Percentiles rank a stretch among this genome's conserved stretches.
phyloP scores from a whole-genome alignment of 2,113 vertebrate species.

The Grus americana region DNA sequence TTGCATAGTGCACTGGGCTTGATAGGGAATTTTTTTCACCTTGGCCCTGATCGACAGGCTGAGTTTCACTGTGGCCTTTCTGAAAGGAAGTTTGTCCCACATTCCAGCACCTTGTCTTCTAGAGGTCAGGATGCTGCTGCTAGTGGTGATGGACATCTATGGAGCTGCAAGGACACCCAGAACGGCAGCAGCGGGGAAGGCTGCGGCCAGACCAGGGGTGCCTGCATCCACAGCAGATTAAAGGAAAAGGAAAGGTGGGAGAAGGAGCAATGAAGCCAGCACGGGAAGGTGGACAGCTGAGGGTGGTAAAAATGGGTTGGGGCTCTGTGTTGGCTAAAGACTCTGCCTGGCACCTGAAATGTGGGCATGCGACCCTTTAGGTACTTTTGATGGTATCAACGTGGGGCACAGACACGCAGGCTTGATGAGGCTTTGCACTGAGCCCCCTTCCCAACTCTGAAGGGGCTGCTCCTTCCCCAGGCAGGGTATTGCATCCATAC shows the following conservation, averaged over 20 bases:
- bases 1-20: not conserved
- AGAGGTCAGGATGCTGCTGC: not conserved
- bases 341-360: not conserved
- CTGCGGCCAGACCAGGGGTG: not conserved
- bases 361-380: rapidly evolving
- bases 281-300: not conserved
- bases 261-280: not conserved
- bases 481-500: not conserved
- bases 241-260: not conserved
- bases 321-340: not conserved
- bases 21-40: not conserved
- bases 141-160: not conserved
- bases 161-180: not conserved
- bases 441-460: not conserved
- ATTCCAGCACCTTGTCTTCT: not conserved
- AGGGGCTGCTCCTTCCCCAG: not conserved
- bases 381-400: not conserved
- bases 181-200: not conserved
- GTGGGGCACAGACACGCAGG: rapidly evolving
- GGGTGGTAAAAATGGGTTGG: not conserved
- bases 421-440: not conserved
- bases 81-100: not conserved
- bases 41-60: not conserved
- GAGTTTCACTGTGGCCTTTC: not conserved
- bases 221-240: not conserved